These are phyloP conservation scores for Carapus acus DNA, from an alignment of 2,797 vertebrate species.

Conservation along the genomic window DNA sequence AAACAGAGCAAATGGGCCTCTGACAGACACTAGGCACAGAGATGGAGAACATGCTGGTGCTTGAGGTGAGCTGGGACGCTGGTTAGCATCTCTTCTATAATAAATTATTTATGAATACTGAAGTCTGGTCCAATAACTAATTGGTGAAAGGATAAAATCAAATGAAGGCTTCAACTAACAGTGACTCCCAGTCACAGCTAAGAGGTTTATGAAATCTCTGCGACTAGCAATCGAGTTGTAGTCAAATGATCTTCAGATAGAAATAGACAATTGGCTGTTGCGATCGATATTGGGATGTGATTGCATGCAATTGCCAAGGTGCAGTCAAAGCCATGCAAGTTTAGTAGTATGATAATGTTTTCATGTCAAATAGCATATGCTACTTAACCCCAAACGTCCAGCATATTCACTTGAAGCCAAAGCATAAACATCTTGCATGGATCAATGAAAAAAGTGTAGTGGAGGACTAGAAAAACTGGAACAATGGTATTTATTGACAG, in stretches of 20 bases:
- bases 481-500: constrained; percentile 16
- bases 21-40: constrained; percentile 54
- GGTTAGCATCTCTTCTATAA: constrained; percentile 44
- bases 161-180: constrained; percentile 30
- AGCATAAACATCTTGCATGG: constrained; percentile 22
- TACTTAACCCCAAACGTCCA: not conserved
- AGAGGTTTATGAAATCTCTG: constrained; percentile 27
- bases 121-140: constrained; percentile 35
- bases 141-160: constrained; percentile 19
- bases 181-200: constrained; percentile 28
- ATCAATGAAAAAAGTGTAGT: constrained; percentile 9
- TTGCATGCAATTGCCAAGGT: constrained; percentile 67
- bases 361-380: constrained; percentile 23
- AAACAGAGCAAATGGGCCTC: constrained; percentile 54
- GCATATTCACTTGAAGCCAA: constrained; percentile 24
- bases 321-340: constrained; percentile 71
- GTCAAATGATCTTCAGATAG: constrained; percentile 16
- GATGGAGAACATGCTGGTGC: constrained; percentile 50
- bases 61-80: constrained; percentile 44
- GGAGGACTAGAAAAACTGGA: not conserved
- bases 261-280: constrained; percentile 22
- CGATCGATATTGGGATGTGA: constrained; percentile 40
- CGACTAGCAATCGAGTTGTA: constrained; percentile 7
- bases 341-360: constrained; percentile 28
- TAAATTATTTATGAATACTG: constrained; percentile 39